phyloP scores from a whole-genome alignment of 2,113 vertebrate species.

The Myxocyprinus asiaticus region DNA sequence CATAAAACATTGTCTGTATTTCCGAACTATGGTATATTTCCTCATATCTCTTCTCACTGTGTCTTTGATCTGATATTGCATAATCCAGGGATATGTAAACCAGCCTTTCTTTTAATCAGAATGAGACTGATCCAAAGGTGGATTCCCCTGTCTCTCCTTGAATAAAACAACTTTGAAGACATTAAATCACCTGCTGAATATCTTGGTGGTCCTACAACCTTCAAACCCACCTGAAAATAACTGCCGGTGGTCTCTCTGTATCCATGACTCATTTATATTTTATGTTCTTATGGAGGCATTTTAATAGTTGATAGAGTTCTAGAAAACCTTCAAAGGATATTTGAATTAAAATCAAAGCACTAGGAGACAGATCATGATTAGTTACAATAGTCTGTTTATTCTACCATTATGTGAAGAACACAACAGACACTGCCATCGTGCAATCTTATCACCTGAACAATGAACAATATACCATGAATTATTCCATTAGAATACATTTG shows the following conservation, averaged over 20 bases:
- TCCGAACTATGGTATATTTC: not conserved
- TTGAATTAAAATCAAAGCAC: not conserved
- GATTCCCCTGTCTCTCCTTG: not conserved
- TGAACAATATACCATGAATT: too few species aligned
- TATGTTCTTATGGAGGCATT: not conserved
- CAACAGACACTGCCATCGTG: too few species aligned
- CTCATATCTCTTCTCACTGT: not conserved
- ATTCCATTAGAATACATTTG: too few species aligned
- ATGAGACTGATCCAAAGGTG: not conserved
- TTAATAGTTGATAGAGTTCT: not conserved
- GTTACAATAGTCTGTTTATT: too few species aligned
- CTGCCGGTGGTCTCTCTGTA: not conserved
- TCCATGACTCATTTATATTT: not conserved
- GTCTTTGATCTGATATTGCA: constrained; percentile 3
- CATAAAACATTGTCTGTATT: constrained; percentile 36
- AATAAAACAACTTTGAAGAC: not conserved
- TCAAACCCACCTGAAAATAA: not conserved
- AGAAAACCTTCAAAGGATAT: not conserved
- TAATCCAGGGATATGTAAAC: not conserved
- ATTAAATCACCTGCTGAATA: not conserved
- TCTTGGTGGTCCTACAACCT: not conserved
- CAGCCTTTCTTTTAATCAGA: constrained; percentile 24
- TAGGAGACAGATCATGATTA: not conserved
- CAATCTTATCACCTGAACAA: too few species aligned
- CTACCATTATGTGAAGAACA: too few species aligned